phyloP scores from a whole-genome alignment of 2,797 vertebrate genomes.

The Diplodus puntazzo region DNA sequence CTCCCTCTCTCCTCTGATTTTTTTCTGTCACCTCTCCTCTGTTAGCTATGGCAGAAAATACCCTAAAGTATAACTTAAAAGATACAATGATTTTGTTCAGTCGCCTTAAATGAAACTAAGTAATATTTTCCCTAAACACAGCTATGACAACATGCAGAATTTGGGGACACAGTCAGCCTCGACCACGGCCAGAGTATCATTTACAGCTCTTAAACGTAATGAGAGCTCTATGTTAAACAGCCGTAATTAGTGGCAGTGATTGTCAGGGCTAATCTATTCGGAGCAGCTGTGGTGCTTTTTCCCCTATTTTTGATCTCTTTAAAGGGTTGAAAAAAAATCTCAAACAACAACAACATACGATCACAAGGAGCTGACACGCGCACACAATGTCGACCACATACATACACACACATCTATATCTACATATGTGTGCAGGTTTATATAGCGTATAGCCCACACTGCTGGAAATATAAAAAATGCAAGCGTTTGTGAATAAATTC shows the following conservation, averaged over 20 bases:
- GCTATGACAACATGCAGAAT: constrained; percentile 13
- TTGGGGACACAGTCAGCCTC: constrained; percentile 18
- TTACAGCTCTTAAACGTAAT: constrained; percentile 77
- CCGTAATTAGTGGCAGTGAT: constrained; percentile 79
- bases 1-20: not conserved
- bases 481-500: not conserved
- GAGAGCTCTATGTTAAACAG: constrained; percentile 81
- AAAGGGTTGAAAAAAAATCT: constrained; percentile 46
- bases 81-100: not conserved
- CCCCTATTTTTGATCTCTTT: constrained; percentile 74
- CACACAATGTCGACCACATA: constrained; percentile 7
- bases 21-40: not conserved
- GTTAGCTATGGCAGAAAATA: not conserved
- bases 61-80: not conserved
- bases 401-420: not conserved
- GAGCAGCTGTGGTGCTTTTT: constrained; percentile 79
- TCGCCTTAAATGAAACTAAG: not conserved
- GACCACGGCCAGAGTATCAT: constrained; percentile 56
- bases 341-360: constrained; percentile 22
- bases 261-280: constrained; percentile 81
- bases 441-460: not conserved
- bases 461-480: not conserved
- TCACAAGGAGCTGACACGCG: constrained; percentile 31
- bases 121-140: constrained; percentile 4
- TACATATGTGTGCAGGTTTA: constrained; percentile 1